Base-by-base conservation (phyloP, 2,888 invertebrate species). In the Halictus ligatus region DNA sequence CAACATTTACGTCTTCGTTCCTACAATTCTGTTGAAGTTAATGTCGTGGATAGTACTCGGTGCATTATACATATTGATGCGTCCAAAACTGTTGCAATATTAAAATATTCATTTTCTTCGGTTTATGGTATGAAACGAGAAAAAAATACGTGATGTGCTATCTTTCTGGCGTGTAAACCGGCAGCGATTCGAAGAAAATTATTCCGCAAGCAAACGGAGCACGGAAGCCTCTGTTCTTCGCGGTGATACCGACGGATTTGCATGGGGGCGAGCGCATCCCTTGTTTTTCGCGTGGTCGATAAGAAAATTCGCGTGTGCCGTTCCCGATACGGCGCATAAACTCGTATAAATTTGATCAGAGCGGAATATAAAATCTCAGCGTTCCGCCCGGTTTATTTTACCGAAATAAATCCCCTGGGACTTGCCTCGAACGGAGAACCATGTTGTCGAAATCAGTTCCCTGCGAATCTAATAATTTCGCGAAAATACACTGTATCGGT, bases 101-200 rank as follows among this genome's bases (percentile, higher is more conserved):
- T n/a, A n/a, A n/a, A n/a, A n/a, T n/a, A n/a, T n/a, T n/a, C n/a
- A n/a, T n/a, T n/a, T n/a, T n/a, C n/a, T n/a, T n/a, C n/a, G n/a
- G n/a, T n/a, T n/a, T n/a, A n/a, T n/a, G n/a, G n/a, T n/a, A n/a
- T n/a, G n/a, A n/a, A n/a, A n/a, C n/a, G n/a, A n/a, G n/a, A n/a
- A n/a, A n/a, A n/a, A n/a, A n/a, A n/a, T n/a, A n/a, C n/a, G n/a
- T n/a, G n/a, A n/a, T n/a, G n/a, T n/a, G n/a, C n/a, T n/a, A n/a
- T n/a, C n/a, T n/a, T n/a, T n/a, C n/a, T n/a, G n/a, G n/a, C n/a
- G n/a, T n/a, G n/a, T n/a, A 73, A 78, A 78, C 72, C 21, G 58
- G 5, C 54, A 29, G 15, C 76, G 50, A 76, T 80, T 80, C 76
- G 13, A 58, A 80, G 77, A 71, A 76, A 76, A 80, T 77, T 76